Evolutionary conservation across 2,888 invertebrate species (phyloP).

Genomic region (Cosmopolites sordidus): DNA sequence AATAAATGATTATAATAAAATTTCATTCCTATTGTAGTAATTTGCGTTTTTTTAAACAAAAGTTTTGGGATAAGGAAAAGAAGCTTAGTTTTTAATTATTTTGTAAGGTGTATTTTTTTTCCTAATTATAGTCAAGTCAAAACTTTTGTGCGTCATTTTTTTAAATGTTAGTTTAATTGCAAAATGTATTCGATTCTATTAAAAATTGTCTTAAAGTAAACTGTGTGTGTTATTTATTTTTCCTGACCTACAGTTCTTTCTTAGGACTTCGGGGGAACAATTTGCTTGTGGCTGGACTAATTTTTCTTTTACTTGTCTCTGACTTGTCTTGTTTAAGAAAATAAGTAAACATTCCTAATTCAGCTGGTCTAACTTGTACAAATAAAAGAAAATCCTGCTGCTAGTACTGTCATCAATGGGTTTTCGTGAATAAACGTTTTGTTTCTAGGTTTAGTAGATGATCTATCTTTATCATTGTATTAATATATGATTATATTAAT

Average conservation of each 20-base stretch:
- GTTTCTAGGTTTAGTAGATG: background rate
- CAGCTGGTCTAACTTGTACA: slow-evolving; percentile 5
- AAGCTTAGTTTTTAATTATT: background rate
- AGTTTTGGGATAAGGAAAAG: background rate
- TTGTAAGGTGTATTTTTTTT: background rate
- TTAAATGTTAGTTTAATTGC: background rate
- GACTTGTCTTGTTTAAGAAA: no score
- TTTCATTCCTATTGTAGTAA: slow-evolving; percentile 16
- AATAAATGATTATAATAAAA: background rate
- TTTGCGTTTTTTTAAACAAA: slow-evolving; percentile 8
- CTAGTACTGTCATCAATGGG: slow-evolving; percentile 3
- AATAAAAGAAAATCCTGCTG: slow-evolving; percentile 3
- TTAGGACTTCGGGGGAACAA: no score
- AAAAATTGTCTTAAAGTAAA: background rate
- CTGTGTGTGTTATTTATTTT: no score
- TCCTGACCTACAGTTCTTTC: no score
- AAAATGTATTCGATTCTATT: background rate
- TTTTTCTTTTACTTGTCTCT: no score
- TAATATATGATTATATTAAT: background rate
- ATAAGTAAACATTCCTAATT: no score
- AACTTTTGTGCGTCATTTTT: background rate
- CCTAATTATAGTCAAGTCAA: background rate
- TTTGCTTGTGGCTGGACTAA: no score
- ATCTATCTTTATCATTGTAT: background rate
- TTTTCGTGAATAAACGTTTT: slow-evolving; percentile 5